Evolutionary conservation across 2,797 vertebrate species (phyloP).

Genomic region (Gallirallus australis): DNA sequence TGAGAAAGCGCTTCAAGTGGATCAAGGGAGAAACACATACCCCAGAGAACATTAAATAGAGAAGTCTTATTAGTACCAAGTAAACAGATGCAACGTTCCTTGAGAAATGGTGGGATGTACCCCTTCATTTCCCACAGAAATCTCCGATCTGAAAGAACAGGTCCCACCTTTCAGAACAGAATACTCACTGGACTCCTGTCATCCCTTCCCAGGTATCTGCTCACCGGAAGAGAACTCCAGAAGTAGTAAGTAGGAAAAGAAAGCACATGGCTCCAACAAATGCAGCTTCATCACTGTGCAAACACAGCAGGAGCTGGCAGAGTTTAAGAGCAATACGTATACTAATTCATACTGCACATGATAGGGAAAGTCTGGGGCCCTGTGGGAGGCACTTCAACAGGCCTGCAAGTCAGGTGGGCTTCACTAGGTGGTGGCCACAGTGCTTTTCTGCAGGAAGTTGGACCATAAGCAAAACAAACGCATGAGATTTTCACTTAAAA

Average conservation of each 20-base stretch:
- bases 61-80: constrained; percentile 34
- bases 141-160: not conserved
- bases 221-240: accelerated
- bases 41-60: constrained; percentile 47
- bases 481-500: not conserved
- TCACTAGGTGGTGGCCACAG: not conserved
- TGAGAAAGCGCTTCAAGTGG: not conserved
- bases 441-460: not conserved
- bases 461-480: not conserved
- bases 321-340: not conserved
- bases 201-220: not conserved
- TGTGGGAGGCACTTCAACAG: not conserved
- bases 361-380: not conserved
- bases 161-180: not conserved
- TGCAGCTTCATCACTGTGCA: not conserved
- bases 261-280: not conserved
- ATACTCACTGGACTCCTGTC: not conserved
- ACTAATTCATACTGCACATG: not conserved
- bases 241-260: not conserved
- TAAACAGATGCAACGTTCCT: constrained; percentile 19
- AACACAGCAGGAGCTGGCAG: not conserved
- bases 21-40: constrained; percentile 43
- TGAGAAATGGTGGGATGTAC: not conserved
- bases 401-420: not conserved
- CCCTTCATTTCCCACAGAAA: not conserved